These are phyloP conservation scores for Ginglymostoma cirratum DNA, from an alignment of 2,113 vertebrate species.

Conservation along the genomic window DNA sequence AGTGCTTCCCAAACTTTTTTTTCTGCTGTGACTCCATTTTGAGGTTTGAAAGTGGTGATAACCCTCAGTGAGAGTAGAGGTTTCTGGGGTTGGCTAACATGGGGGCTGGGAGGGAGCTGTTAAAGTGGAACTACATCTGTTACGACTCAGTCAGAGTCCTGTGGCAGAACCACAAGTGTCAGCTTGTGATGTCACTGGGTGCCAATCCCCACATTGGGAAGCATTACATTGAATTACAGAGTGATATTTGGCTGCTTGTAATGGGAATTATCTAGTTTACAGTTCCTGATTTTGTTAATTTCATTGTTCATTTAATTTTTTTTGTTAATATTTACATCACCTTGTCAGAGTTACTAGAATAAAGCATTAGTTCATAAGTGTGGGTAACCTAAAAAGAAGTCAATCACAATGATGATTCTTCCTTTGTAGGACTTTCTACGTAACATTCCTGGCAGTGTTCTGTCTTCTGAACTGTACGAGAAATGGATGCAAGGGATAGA, in stretches of 20 bases:
- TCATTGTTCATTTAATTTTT: not conserved
- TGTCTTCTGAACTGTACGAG: slow-evolving; percentile 63
- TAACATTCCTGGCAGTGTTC: slow-evolving; percentile 68
- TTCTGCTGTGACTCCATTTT: too few relatives aligned
- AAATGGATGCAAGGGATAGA: slow-evolving; percentile 68
- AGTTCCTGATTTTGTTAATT: not conserved
- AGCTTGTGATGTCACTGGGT: too few relatives aligned
- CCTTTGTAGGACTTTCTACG: slow-evolving; percentile 64
- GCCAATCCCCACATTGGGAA: too few relatives aligned
- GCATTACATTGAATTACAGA: not conserved
- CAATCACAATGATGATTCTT: not conserved
- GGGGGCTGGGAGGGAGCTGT: too few relatives aligned
- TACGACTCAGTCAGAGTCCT: too few relatives aligned
- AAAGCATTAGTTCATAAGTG: not conserved
- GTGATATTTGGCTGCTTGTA: not conserved
- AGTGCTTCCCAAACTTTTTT: too few relatives aligned
- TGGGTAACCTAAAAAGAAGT: not conserved
- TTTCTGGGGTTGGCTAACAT: too few relatives aligned
- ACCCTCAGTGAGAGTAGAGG: too few relatives aligned
- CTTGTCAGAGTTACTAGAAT: not conserved
- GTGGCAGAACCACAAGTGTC: too few relatives aligned
- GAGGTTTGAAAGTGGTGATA: too few relatives aligned
- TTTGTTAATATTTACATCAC: not conserved
- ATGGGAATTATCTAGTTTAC: not conserved
- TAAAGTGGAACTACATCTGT: too few relatives aligned